These are phyloP conservation scores for Rhinella marina DNA, from an alignment of 2,797 vertebrate genomes.

Conservation along the genomic window DNA sequence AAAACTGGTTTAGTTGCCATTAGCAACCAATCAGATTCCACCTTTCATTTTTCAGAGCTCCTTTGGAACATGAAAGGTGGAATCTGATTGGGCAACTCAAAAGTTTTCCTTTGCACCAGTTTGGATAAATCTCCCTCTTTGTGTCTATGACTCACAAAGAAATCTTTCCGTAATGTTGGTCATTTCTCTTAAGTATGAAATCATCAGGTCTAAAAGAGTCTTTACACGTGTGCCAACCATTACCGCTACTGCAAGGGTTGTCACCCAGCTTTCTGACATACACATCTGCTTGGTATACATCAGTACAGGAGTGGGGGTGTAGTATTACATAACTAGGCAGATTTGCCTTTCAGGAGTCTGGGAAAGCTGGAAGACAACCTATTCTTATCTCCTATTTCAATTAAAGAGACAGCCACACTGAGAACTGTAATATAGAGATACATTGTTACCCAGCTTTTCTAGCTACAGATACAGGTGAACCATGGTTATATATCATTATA, in stretches of 20 bases:
- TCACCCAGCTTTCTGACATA: not conserved
- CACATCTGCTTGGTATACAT: no score
- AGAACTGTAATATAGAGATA: not conserved
- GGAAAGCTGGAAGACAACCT: not conserved
- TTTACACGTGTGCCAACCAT: not conserved
- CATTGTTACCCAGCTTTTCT: not conserved
- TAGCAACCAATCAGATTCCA: no score
- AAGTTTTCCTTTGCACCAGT: no score
- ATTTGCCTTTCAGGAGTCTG: not conserved
- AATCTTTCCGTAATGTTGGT: not conserved
- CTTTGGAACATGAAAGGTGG: no score
- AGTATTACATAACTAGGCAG: not conserved
- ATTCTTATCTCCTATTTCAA: no score
- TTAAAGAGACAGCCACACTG: not conserved
- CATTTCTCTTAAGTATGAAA: not conserved
- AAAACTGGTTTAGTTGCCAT: no score
- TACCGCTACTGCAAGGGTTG: not conserved
- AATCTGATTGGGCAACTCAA: no score
- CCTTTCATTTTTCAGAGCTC: no score
- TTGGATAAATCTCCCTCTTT: no score
- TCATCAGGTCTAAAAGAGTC: not conserved
- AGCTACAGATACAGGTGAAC: no score
- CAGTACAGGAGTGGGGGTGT: no score
- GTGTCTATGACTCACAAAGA: not conserved
- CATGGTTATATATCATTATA: no score